Evolutionary conservation across 2,113 vertebrate genomes (phyloP).

Genomic region (Tragelaphus buxtoni): DNA sequence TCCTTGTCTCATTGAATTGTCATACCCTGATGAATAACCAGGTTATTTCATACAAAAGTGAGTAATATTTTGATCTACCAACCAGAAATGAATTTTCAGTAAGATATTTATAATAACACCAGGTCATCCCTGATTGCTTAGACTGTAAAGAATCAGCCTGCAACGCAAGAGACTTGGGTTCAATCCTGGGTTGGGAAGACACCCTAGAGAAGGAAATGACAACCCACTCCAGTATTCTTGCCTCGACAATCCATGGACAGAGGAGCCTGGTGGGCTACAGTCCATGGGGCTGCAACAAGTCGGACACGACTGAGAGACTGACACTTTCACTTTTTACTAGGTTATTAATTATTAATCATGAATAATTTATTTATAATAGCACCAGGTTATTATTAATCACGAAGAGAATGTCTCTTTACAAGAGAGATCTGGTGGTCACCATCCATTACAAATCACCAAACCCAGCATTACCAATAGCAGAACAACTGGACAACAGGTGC

Average conservation of each 20-base stretch:
- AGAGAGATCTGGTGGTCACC: background rate
- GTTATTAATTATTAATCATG: background rate
- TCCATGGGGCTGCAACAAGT: background rate
- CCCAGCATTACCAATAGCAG: background rate
- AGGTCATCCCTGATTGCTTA: rapidly evolving
- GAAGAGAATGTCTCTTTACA: background rate
- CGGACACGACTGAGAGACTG: background rate
- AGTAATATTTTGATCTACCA: background rate
- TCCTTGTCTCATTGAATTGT: background rate
- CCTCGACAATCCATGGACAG: background rate
- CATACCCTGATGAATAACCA: background rate
- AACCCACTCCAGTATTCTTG: background rate
- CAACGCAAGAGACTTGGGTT: background rate
- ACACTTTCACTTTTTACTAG: background rate
- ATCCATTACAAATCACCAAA: background rate
- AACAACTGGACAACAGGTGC: background rate
- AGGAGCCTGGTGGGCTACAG: background rate
- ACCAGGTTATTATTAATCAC: background rate
- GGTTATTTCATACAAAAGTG: background rate
- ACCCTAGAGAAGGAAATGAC: background rate
- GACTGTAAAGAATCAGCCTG: background rate
- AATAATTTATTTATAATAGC: background rate
- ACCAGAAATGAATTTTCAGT: background rate
- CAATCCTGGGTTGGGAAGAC: background rate
- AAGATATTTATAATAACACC: background rate